These are phyloP conservation scores for Drosophila insularis DNA, from an alignment of 1,140 invertebrate genomes.

Conservation along the genomic window DNA sequence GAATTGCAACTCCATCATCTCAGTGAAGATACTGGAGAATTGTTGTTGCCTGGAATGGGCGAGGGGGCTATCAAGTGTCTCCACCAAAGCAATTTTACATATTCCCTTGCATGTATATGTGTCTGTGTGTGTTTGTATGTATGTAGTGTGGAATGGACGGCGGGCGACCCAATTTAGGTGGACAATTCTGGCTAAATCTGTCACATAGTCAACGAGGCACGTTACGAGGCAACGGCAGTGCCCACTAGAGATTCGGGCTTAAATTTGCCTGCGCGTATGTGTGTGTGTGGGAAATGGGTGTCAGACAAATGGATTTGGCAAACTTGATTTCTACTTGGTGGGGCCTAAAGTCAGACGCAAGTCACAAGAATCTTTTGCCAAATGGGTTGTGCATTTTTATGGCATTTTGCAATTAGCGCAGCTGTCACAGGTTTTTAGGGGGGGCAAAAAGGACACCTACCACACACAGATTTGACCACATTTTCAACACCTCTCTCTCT, in stretches of 20 bases:
- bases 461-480: constrained; percentile 27
- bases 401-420: constrained; percentile 69
- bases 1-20: constrained; percentile 18
- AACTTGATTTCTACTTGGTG: constrained; percentile 34
- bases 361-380: constrained; percentile 16
- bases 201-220: constrained; percentile 18
- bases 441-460: constrained; percentile 38
- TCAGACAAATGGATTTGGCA: constrained; percentile 21
- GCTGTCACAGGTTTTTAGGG: constrained; percentile 45
- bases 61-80: neutral
- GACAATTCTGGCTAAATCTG: constrained; percentile 31
- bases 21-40: neutral
- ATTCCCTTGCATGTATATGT: neutral
- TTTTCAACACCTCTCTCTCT: constrained; percentile 65
- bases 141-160: neutral
- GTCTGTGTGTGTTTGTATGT: too few species aligned
- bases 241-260: neutral
- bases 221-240: constrained; percentile 2
- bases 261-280: neutral
- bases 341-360: neutral
- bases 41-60: neutral
- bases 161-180: constrained; percentile 2
- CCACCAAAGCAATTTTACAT: constrained; percentile 11
- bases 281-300: constrained; percentile 11
- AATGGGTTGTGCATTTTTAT: constrained; percentile 72